Percentiles rank a stretch among this genome's conserved stretches.
phyloP scores from a whole-genome alignment of 2,113 vertebrate species.

The Apeltes quadracus region DNA sequence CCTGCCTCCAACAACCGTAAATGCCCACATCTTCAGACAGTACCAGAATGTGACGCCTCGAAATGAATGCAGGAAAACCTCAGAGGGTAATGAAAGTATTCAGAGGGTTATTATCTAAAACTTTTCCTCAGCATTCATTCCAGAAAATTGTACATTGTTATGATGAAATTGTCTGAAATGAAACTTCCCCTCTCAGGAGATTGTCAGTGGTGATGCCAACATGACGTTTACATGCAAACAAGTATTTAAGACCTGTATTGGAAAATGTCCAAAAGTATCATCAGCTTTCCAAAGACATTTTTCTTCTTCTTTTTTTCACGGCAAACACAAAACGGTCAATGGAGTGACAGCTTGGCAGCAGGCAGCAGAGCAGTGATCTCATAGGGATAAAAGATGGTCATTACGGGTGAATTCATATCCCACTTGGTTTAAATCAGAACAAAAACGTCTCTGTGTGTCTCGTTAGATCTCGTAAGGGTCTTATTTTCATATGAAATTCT shows the following conservation, averaged over 20 bases:
- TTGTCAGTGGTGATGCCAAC: slow-evolving; percentile 19
- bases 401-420: slow-evolving; percentile 43
- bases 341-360: slow-evolving; percentile 52
- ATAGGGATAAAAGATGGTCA: slow-evolving; percentile 54
- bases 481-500: slow-evolving; percentile 8
- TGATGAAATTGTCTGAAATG: slow-evolving; percentile 29
- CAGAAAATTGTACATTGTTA: slow-evolving; percentile 26
- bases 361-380: slow-evolving; percentile 41
- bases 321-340: slow-evolving; percentile 43
- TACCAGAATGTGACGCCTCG: slow-evolving; percentile 51
- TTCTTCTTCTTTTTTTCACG: slow-evolving; percentile 17
- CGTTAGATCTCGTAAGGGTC: not conserved
- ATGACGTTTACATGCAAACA: slow-evolving; percentile 40
- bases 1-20: slow-evolving; percentile 36
- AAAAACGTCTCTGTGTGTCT: not conserved
- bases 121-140: slow-evolving; percentile 4
- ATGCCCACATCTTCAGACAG: slow-evolving; percentile 45
- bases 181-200: slow-evolving; percentile 37
- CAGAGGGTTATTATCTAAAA: slow-evolving; percentile 30
- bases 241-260: slow-evolving; percentile 30
- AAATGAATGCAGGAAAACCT: slow-evolving; percentile 48
- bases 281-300: slow-evolving; percentile 51
- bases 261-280: slow-evolving; percentile 55
- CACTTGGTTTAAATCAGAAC: slow-evolving; percentile 28
- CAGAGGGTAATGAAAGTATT: slow-evolving; percentile 24